These are phyloP conservation scores for Pollimyrus isidori DNA, from an alignment of 2,113 vertebrate genomes.

Conservation along the genomic window DNA sequence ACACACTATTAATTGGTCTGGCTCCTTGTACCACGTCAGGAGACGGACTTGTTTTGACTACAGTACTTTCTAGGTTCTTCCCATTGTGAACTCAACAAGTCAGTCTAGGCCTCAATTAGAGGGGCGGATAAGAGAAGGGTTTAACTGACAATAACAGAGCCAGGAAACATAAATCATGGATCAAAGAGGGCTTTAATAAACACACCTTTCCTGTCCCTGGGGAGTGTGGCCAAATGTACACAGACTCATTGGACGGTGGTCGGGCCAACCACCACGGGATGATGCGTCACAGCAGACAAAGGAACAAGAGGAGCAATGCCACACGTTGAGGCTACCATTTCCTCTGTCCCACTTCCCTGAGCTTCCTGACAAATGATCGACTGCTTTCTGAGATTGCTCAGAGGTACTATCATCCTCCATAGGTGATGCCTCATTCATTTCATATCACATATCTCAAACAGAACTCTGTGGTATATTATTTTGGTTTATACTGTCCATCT, in stretches of 20 bases:
- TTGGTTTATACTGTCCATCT: not conserved
- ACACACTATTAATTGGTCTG: not conserved
- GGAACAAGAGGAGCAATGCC: not conserved
- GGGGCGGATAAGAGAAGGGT: not conserved
- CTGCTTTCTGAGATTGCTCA: not conserved
- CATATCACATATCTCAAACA: not conserved
- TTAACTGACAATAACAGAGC: constrained; percentile 3
- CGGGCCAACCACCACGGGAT: not conserved
- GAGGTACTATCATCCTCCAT: not conserved
- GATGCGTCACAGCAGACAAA: not conserved
- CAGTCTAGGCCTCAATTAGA: constrained; percentile 7
- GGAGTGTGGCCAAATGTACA: not conserved
- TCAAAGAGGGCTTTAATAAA: constrained; percentile 11
- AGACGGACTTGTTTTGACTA: constrained; percentile 7
- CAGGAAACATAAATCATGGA: constrained; percentile 17
- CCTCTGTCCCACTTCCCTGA: not conserved
- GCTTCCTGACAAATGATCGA: not conserved
- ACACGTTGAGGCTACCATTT: not conserved
- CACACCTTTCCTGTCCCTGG: constrained; percentile 13
- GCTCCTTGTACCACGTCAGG: not conserved
- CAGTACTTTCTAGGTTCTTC: not conserved
- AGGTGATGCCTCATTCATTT: not conserved
- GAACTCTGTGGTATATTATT: not conserved
- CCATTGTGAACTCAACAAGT: constrained; percentile 12
- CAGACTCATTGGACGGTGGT: not conserved